These are phyloP conservation scores for Drosophila antonietae DNA, from an alignment of 2,888 invertebrate species.

Conservation along the genomic window DNA sequence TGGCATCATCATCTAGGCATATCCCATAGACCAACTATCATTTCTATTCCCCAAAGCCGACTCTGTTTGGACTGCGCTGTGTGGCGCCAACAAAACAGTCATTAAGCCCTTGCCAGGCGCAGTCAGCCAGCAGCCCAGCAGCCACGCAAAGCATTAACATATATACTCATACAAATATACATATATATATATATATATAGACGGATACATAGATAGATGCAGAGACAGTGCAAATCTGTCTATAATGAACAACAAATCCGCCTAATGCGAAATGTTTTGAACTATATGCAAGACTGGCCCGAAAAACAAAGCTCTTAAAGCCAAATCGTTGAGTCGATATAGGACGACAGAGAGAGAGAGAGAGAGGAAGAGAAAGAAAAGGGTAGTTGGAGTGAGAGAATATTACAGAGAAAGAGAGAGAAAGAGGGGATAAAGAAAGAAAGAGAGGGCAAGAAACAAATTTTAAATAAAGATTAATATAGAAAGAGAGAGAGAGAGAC, in stretches of 20 bases:
- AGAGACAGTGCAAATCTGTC: slow-evolving; percentile 11
- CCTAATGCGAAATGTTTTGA: slow-evolving; percentile 13
- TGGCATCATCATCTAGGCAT: slow-evolving; percentile 31
- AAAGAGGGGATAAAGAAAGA: neutral
- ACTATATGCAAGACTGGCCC: neutral
- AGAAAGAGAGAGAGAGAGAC: neutral
- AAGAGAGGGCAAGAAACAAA: neutral
- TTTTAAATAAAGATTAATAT: no score
- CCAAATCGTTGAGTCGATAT: neutral
- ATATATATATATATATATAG: neutral
- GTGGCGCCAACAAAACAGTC: slow-evolving; percentile 67
- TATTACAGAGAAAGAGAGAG: neutral
- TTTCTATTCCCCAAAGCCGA: slow-evolving; percentile 20
- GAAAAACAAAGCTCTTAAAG: neutral
- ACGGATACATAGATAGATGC: neutral
- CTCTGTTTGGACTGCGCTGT: slow-evolving; percentile 23
- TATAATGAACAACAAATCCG: slow-evolving; percentile 19
- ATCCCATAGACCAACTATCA: slow-evolving; percentile 14
- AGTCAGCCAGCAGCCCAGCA: slow-evolving; percentile 15
- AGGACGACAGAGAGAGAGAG: neutral
- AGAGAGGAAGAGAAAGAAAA: neutral
- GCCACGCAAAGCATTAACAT: slow-evolving; percentile 10
- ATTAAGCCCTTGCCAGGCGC: slow-evolving; percentile 59
- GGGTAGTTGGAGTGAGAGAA: neutral
- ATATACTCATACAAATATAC: neutral